Evolutionary conservation across 2,113 vertebrate genomes (phyloP).

Genomic region (Rhinoptilus africanus): DNA sequence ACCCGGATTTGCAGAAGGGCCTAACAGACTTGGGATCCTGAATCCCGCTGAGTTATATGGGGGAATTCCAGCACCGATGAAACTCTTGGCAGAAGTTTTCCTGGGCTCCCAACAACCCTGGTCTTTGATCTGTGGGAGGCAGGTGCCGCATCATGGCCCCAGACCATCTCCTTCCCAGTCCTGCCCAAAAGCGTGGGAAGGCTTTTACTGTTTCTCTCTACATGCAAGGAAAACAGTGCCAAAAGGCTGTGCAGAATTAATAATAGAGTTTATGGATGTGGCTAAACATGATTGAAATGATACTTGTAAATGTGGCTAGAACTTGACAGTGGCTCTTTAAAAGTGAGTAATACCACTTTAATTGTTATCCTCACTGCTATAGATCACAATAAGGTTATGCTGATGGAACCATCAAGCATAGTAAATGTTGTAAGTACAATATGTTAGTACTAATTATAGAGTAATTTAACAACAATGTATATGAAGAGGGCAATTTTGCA

Average conservation of each 20-base stretch:
- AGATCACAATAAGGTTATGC: conserved; percentile 38
- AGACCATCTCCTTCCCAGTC: not conserved
- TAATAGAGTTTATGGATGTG: not conserved
- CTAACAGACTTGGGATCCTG: rapidly evolving
- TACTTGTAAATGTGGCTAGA: not conserved
- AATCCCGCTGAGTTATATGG: not conserved
- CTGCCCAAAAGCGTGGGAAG: not conserved
- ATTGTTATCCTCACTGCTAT: conserved; percentile 10
- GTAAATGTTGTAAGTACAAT: conserved; percentile 33
- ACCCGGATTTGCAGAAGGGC: not conserved
- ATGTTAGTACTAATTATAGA: conserved; percentile 46
- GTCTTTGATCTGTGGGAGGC: not conserved
- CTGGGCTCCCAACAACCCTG: rapidly evolving
- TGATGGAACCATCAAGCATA: conserved; percentile 39
- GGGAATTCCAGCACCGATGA: not conserved
- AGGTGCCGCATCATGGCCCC: not conserved
- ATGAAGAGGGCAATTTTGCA: conserved; percentile 7
- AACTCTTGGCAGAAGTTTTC: not conserved
- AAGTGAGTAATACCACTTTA: conserved; percentile 31
- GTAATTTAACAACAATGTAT: conserved; percentile 37
- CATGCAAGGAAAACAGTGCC: not conserved
- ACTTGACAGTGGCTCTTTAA: conserved; percentile 14
- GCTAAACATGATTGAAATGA: not conserved
- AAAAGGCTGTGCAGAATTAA: not conserved
- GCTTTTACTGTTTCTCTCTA: not conserved